Percentiles rank a stretch among this genome's conserved stretches.
phyloP scores from a whole-genome alignment of 2,888 invertebrate species.

The Emesis russula region DNA sequence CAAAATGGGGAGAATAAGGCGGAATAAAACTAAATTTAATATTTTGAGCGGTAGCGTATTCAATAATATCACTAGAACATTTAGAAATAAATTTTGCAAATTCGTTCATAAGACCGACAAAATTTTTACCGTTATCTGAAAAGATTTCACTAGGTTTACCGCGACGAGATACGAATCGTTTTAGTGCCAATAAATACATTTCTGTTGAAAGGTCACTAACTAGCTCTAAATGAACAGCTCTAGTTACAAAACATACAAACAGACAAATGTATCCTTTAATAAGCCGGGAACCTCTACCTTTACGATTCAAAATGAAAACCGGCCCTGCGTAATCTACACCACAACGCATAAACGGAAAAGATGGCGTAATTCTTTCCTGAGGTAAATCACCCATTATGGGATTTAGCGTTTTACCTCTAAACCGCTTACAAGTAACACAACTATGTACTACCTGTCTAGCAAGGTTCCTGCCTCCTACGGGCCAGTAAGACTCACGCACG shows the following conservation, averaged over 20 bases:
- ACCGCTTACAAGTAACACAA: slow-evolving; percentile 31
- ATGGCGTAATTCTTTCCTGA: slow-evolving; percentile 10
- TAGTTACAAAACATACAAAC: slow-evolving; percentile 28
- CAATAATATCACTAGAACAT: background rate
- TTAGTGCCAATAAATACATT: background rate
- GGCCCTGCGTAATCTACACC: slow-evolving; percentile 53
- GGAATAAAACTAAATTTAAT: slow-evolving; percentile 13
- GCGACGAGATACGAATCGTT: slow-evolving; percentile 14
- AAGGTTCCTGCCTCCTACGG: slow-evolving; percentile 24
- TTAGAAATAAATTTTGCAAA: background rate
- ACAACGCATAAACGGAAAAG: slow-evolving; percentile 24
- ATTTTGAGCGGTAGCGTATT: background rate
- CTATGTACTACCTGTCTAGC: slow-evolving; percentile 14
- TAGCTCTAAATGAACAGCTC: slow-evolving; percentile 18
- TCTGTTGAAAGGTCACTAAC: background rate
- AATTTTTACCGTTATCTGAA: slow-evolving; percentile 13
- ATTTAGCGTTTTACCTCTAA: slow-evolving; percentile 30
- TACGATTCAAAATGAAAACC: slow-evolving; percentile 36
- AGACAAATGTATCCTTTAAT: slow-evolving; percentile 47
- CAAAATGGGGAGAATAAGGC: slow-evolving; percentile 14
- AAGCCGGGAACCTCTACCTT: slow-evolving; percentile 35
- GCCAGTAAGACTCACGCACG: background rate
- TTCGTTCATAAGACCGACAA: background rate
- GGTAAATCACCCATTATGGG: slow-evolving; percentile 48
- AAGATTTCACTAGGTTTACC: background rate